These are phyloP conservation scores for Cathartes aura DNA, from an alignment of 2,113 vertebrate genomes.

Conservation along the genomic window DNA sequence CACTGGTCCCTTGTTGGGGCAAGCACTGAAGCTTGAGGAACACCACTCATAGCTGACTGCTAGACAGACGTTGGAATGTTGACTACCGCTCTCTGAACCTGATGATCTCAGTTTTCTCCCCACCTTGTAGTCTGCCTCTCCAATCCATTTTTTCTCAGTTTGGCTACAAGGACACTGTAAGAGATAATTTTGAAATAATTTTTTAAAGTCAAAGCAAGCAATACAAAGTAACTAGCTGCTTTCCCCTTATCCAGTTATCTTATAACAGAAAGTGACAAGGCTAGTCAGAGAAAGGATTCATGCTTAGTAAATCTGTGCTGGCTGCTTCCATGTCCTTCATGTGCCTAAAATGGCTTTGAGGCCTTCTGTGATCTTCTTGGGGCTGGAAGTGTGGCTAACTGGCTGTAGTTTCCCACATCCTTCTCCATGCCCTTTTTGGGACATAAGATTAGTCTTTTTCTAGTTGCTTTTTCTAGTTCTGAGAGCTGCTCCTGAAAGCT, in stretches of 20 bases:
- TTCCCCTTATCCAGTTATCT: neutral
- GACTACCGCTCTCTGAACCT: neutral
- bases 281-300: neutral
- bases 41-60: neutral
- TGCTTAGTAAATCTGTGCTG: neutral
- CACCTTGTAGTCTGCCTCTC: neutral
- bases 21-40: neutral
- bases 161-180: neutral
- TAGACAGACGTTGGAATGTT: neutral
- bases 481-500: neutral
- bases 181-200: neutral
- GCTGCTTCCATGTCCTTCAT: neutral
- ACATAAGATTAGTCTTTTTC: neutral
- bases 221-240: neutral
- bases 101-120: neutral
- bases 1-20: neutral
- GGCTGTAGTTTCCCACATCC: neutral
- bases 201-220: neutral
- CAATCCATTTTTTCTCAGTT: neutral
- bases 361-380: neutral
- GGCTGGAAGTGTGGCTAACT: neutral
- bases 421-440: neutral
- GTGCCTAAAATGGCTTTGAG: neutral
- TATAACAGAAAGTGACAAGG: neutral
- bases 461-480: neutral